A percentile compares a stretch with the other conserved stretches of the same genome.
Conservation (phyloP, 2,797 vertebrate genomes). For the Sus cebifrons region DNA sequence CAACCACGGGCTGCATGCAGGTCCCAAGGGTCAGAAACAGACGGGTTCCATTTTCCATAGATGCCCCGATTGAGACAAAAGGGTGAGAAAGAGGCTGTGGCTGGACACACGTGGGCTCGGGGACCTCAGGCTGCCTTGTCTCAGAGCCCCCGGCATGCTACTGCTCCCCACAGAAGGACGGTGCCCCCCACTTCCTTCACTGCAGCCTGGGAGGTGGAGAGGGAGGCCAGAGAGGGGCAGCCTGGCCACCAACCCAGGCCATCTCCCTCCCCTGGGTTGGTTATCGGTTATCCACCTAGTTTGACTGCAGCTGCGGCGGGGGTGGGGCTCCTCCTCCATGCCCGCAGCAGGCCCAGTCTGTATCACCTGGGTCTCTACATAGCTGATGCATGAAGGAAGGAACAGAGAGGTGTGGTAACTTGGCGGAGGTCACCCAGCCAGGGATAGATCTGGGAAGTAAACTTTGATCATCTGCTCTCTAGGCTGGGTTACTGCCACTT, state of each 20-base stretch:
- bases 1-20: too few species aligned
- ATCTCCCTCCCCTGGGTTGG: not conserved
- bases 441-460: not conserved
- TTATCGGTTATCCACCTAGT: too few species aligned
- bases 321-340: too few species aligned
- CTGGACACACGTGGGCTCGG: not conserved
- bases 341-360: not conserved
- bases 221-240: not conserved
- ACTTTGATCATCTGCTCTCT: too few species aligned
- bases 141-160: not conserved
- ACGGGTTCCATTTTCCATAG: not conserved
- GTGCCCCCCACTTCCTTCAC: too few species aligned
- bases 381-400: not conserved
- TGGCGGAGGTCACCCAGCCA: not conserved
- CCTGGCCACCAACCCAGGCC: not conserved
- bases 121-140: not conserved
- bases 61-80: not conserved
- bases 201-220: not conserved
- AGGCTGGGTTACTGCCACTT: not conserved
- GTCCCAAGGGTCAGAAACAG: not conserved
- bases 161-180: too few species aligned
- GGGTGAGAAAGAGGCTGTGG: not conserved
- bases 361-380: not conserved
- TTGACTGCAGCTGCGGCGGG: not conserved
- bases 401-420: not conserved